Conservation (phyloP, 2,113 vertebrate species). For the Syngnathus scovelli region DNA sequence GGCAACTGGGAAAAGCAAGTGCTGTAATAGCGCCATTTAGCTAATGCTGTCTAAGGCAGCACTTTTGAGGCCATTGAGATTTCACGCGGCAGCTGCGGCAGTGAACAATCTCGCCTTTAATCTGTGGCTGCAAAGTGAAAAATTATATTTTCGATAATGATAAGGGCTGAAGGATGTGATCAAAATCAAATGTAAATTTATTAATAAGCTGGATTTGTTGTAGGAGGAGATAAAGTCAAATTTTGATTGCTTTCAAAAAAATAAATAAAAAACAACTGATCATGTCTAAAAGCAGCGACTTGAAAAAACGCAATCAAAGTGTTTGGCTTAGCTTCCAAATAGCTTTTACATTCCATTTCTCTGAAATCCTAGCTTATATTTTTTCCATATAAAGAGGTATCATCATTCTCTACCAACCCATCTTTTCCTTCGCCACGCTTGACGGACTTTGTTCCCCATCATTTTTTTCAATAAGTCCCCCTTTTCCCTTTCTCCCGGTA, state of each 20-base stretch:
- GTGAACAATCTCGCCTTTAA: conserved; percentile 10
- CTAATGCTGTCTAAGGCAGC: conserved; percentile 21
- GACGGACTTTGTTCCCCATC: neutral
- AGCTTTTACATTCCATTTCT: conserved; percentile 6
- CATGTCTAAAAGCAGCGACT: neutral
- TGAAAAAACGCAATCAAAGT: neutral
- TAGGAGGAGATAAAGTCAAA: too few species aligned
- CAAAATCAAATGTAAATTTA: too few species aligned
- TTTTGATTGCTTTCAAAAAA: neutral
- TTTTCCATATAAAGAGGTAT: conserved; percentile 14
- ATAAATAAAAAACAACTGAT: neutral
- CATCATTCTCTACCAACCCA: conserved; percentile 3
- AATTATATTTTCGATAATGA: neutral
- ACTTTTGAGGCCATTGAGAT: conserved; percentile 13
- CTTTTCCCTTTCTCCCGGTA: conserved; percentile 43
- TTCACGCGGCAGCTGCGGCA: conserved; percentile 12
- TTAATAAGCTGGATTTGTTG: too few species aligned
- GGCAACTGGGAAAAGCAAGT: conserved; percentile 6
- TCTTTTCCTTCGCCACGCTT: neutral
- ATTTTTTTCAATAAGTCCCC: conserved; percentile 14
- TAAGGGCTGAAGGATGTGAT: too few species aligned
- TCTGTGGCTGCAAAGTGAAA: neutral
- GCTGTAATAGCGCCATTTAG: conserved; percentile 20
- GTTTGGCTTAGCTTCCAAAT: neutral
- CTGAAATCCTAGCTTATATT: conserved; percentile 2